phyloP scores from a whole-genome alignment of 1,140 invertebrate genomes.

The Macrostomum lignano region DNA sequence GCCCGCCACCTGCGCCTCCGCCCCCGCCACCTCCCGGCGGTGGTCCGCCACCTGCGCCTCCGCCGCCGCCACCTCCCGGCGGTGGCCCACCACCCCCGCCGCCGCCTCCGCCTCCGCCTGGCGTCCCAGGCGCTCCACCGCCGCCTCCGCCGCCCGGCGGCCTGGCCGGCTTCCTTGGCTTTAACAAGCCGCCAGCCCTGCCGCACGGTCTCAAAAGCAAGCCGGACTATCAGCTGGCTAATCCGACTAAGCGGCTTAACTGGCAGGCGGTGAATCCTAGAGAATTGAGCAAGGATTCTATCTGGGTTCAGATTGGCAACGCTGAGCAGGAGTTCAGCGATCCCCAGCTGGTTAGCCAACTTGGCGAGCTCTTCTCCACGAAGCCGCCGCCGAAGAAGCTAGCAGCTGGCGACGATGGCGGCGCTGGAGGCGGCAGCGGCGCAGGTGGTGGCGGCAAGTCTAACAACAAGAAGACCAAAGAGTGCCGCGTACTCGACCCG shows the following conservation, averaged over 20 bases:
- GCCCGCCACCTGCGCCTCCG: slow-evolving; percentile 8
- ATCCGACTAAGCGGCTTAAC: slow-evolving; percentile 41
- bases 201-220: slow-evolving; percentile 65
- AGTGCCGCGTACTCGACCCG: slow-evolving; percentile 58
- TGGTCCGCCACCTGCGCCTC: slow-evolving; percentile 12
- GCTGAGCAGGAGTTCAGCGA: slow-evolving; percentile 51
- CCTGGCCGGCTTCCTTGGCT: no score
- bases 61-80: slow-evolving; percentile 11
- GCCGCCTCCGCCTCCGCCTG: slow-evolving; percentile 11
- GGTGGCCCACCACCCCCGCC: slow-evolving; percentile 9
- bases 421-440: no score
- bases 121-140: slow-evolving; percentile 6
- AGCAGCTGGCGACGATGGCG: no score
- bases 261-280: slow-evolving; percentile 40
- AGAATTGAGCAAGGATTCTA: slow-evolving; percentile 65
- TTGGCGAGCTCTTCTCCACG: slow-evolving; percentile 57
- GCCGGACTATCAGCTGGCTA: slow-evolving; percentile 56
- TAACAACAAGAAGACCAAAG: slow-evolving; percentile 63
- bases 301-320: slow-evolving; percentile 74
- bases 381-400: no score
- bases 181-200: slow-evolving; percentile 26
- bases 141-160: slow-evolving; percentile 9
- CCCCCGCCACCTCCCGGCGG: slow-evolving; percentile 8
- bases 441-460: no score
- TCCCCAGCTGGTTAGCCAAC: slow-evolving; percentile 46